Evolutionary conservation across 1,140 invertebrate species (phyloP).

Genomic region (Phenacoccus solenopsis): DNA sequence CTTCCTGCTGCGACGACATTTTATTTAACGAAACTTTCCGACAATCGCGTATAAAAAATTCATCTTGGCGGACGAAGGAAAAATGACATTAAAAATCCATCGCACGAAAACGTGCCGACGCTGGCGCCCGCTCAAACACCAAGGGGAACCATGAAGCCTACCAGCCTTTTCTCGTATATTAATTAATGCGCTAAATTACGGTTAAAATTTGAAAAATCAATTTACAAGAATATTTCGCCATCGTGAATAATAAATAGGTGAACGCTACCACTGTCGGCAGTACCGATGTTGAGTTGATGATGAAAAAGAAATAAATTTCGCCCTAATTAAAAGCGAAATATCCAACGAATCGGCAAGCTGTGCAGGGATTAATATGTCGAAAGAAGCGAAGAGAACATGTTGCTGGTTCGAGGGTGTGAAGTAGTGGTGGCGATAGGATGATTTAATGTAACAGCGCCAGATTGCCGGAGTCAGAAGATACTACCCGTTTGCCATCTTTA

Average conservation of each 20-base stretch:
- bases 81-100: too few relatives aligned
- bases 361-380: neutral
- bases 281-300: too few relatives aligned
- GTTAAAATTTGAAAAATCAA: neutral
- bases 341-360: neutral
- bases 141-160: too few relatives aligned
- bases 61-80: too few relatives aligned
- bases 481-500: neutral
- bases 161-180: neutral
- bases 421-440: conserved; percentile 8
- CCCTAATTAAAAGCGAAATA: conserved; percentile 4
- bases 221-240: neutral
- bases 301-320: conserved; percentile 9
- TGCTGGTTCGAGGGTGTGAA: conserved; percentile 7
- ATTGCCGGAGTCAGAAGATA: conserved; percentile 5
- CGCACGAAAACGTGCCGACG: too few relatives aligned
- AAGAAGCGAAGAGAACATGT: neutral
- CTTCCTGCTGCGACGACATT: too few relatives aligned
- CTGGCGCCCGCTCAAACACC: too few relatives aligned
- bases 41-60: too few relatives aligned
- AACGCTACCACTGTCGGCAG: neutral
- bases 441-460: neutral
- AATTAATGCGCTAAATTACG: neutral
- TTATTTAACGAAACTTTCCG: too few relatives aligned
- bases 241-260: neutral